Evolutionary conservation across 2,888 invertebrate genomes (phyloP).

Genomic region (Ceriagrion tenellum): DNA sequence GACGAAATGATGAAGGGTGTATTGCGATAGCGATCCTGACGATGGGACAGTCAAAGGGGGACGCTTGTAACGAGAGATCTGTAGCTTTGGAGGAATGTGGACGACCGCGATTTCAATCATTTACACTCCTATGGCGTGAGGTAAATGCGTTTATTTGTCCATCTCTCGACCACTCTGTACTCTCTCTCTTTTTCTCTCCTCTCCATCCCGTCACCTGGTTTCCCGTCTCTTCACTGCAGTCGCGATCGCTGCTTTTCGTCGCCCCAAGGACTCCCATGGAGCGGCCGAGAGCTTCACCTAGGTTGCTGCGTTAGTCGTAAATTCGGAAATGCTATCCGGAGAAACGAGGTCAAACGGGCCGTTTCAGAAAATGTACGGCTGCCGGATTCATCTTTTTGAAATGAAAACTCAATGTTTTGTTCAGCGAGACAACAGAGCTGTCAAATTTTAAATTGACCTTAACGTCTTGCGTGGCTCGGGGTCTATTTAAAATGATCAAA

Average conservation of each 20-base stretch:
- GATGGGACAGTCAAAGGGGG: background rate
- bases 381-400: background rate
- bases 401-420: background rate
- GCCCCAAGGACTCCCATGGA: background rate
- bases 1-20: background rate
- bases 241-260: background rate
- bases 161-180: background rate
- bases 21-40: background rate
- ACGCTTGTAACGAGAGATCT: background rate
- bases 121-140: background rate
- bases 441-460: too few relatives aligned
- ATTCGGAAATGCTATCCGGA: background rate
- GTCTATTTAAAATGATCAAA: too few relatives aligned
- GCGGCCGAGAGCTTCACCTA: background rate
- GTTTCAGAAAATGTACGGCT: background rate
- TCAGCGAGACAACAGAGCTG: too few relatives aligned
- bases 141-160: background rate
- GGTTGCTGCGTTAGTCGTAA: constrained; percentile 11
- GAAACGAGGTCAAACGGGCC: background rate
- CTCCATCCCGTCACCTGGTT: background rate
- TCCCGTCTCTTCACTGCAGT: background rate
- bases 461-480: too few relatives aligned
- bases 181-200: background rate
- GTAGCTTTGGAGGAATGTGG: background rate
- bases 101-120: background rate